These are phyloP conservation scores for Enoplosus armatus DNA, from an alignment of 2,797 vertebrate species.

Conservation along the genomic window DNA sequence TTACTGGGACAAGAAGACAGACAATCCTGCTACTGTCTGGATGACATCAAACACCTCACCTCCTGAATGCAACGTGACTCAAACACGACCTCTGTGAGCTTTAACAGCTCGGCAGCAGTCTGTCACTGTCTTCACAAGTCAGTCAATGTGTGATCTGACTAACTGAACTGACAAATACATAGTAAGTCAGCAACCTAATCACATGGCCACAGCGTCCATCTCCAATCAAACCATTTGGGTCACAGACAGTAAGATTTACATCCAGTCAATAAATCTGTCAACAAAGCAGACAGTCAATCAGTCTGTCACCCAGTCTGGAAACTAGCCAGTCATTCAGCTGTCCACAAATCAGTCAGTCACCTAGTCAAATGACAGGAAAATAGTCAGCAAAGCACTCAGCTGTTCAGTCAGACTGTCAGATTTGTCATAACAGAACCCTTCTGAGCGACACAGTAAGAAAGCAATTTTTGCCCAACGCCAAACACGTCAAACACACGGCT, in stretches of 20 bases:
- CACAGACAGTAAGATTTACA: slow-evolving; percentile 24
- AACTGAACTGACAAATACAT: background rate
- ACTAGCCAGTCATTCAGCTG: slow-evolving; percentile 44
- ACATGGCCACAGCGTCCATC: background rate
- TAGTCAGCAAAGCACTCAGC: slow-evolving; percentile 55
- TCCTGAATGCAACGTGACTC: no score
- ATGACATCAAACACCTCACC: no score
- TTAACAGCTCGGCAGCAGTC: background rate
- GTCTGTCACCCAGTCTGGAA: slow-evolving; percentile 43
- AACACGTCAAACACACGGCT: slow-evolving; percentile 7
- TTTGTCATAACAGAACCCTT: slow-evolving; percentile 63
- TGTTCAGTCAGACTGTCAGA: slow-evolving; percentile 63
- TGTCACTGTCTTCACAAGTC: background rate
- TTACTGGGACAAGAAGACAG: no score
- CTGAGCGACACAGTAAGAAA: slow-evolving; percentile 37
- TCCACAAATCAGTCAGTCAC: slow-evolving; percentile 50
- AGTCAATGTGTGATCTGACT: background rate
- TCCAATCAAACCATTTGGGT: background rate
- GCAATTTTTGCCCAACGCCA: slow-evolving; percentile 34
- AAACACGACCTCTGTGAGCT: background rate
- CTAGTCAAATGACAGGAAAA: slow-evolving; percentile 44
- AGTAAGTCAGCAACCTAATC: background rate
- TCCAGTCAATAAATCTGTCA: slow-evolving; percentile 26
- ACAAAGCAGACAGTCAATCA: slow-evolving; percentile 39
- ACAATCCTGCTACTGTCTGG: no score